Conservation (phyloP, 2,113 vertebrate genomes). For the Nansenia antarctica region DNA sequence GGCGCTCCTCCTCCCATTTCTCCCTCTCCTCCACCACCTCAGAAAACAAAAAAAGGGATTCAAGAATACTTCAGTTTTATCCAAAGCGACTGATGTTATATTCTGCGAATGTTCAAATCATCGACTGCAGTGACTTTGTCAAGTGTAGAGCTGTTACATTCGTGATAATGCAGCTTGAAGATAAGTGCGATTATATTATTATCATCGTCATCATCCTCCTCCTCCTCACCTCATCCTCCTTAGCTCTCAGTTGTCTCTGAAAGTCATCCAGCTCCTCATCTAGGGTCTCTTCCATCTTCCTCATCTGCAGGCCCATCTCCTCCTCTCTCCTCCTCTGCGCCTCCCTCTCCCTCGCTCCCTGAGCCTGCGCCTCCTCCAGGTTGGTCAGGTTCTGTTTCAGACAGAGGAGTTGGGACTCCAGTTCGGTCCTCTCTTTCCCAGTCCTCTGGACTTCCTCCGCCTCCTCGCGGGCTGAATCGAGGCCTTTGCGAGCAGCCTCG, state of each 20-base stretch:
- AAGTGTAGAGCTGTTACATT: not conserved
- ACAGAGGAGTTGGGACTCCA: slow-evolving; percentile 63
- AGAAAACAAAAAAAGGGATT: too few species aligned
- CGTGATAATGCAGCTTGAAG: too few species aligned
- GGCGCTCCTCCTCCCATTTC: slow-evolving; percentile 70
- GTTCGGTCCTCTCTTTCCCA: slow-evolving; percentile 64
- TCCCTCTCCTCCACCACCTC: slow-evolving; percentile 66
- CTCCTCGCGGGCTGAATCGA: slow-evolving; percentile 27
- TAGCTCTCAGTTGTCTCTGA: slow-evolving; percentile 72
- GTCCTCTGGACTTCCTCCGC: slow-evolving; percentile 40
- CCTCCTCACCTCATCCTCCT: slow-evolving; percentile 63
- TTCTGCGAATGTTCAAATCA: not conserved
- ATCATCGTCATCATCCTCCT: not conserved
- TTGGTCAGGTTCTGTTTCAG: slow-evolving; percentile 60
- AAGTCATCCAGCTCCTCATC: slow-evolving; percentile 75
- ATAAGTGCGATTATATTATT: not conserved
- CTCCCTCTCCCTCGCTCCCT: slow-evolving; percentile 58
- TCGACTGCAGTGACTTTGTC: too few species aligned
- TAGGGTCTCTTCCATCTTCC: slow-evolving; percentile 67
- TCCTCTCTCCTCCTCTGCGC: slow-evolving; percentile 62
- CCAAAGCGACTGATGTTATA: too few species aligned
- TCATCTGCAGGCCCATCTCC: slow-evolving; percentile 66
- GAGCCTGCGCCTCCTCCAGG: slow-evolving; percentile 65
- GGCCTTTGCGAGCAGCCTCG: slow-evolving; percentile 49
- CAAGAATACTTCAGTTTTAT: not conserved